A percentile compares a stretch with the other conserved stretches of the same genome.
phyloP scores from a whole-genome alignment of 2,113 vertebrate genomes.

The Anas platyrhynchos region DNA sequence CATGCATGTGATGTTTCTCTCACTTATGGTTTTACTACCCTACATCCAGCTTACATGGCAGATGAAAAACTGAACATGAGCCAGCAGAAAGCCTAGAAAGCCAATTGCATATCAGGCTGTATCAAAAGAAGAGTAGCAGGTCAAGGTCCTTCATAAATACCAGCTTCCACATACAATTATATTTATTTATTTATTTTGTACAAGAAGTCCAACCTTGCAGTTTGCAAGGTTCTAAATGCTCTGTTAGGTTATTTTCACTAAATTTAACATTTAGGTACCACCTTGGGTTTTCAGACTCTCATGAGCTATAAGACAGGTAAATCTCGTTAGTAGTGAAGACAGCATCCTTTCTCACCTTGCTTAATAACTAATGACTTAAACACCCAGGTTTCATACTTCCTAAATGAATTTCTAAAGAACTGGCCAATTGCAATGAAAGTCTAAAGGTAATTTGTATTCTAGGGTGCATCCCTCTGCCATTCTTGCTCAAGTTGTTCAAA shows the following conservation, averaged over 20 bases:
- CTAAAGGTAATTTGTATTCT: background rate
- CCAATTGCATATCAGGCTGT: background rate
- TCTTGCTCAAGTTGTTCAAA: background rate
- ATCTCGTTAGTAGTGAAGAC: background rate
- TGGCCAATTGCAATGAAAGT: background rate
- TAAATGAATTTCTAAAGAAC: background rate
- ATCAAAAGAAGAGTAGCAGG: background rate
- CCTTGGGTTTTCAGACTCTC: background rate
- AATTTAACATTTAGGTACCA: background rate
- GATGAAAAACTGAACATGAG: background rate
- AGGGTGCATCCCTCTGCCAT: background rate
- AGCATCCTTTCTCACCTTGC: background rate
- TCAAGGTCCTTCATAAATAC: background rate
- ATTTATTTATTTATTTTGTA: no score
- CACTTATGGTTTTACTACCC: background rate
- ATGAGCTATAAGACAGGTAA: background rate
- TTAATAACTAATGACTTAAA: background rate
- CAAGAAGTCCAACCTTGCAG: rapidly evolving
- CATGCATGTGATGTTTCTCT: background rate
- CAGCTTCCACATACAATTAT: background rate
- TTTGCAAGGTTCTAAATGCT: background rate
- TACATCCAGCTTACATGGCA: no score
- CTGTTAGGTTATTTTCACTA: background rate
- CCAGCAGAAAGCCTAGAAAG: background rate
- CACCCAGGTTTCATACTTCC: background rate